Evolutionary conservation across 2,888 invertebrate species (phyloP), one percentile per base, ranked within the genome.

Genomic region (Amphiduros pacificus): DNA sequence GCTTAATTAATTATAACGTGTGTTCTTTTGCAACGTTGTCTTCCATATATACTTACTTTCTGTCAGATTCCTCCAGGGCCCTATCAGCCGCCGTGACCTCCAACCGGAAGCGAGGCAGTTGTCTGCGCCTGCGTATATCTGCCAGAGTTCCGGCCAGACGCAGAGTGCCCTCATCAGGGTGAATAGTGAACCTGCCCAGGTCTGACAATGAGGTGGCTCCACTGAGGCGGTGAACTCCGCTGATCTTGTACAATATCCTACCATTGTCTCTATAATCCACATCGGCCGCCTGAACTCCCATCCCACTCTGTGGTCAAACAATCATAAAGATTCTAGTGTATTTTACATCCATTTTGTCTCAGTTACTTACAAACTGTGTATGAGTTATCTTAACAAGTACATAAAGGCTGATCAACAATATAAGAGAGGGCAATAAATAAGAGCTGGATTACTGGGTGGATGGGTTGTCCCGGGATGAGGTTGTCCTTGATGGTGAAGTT

Each of bases 181-280:
- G 64, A 14, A 70, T 62, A 2, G 55, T 41, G 62, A 70, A 70
- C 24, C 68, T 61, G 32, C 63, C 60, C 20, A 59, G 55, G 50
- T 70, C 68, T 9, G 57, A 56, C 28, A 65, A 57, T 5, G 65
- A 62, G 17, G 52, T 50, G 14, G 44, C 48, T 0, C 64, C 67
- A 2, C 32, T 31, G 24, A 29, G 61, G 2, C 61, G 55, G 24
- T 50, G 48, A 2, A 65, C 63, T 1, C 50, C 29, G 1, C 22
- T 51, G 11, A 70, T 65, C 2, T 53, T 52, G 62, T 66, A 70
- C 5, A 36, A 52, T 14, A 70, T 55, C 2, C 57, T 55, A 3
- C 66, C 66, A 41, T 70, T 70, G 32, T 67, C 66, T 2, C 58
- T 62, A 3, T 58, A 24, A 49, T 70, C 70, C n/a, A 58, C 44